Conservation (phyloP, 2,888 invertebrate genomes). For the Steinernema hermaphroditum region DNA sequence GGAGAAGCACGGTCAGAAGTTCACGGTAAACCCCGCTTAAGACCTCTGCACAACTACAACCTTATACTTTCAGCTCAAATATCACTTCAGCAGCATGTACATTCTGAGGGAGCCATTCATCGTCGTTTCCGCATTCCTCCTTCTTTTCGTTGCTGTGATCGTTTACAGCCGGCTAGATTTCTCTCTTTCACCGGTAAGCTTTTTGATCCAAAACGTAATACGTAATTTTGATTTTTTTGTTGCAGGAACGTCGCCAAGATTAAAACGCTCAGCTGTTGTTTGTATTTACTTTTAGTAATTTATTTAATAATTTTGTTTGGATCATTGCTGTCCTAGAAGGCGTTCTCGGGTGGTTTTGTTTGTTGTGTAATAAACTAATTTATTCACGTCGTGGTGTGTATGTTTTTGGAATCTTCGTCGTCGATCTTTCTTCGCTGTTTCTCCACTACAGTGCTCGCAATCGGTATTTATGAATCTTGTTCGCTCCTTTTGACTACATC, state of each 20-base stretch:
- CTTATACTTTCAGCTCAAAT: slow-evolving; percentile 73
- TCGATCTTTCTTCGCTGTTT: no score
- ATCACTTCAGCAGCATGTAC: slow-evolving; percentile 81
- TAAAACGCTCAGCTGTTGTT: neutral
- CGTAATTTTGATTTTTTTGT: neutral
- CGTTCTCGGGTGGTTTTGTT: slow-evolving; percentile 1
- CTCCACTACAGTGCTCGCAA: no score
- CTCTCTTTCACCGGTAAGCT: slow-evolving; percentile 70
- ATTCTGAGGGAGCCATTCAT: slow-evolving; percentile 91
- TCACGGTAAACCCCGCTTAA: slow-evolving; percentile 68
- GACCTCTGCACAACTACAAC: neutral
- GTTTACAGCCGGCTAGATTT: slow-evolving; percentile 93
- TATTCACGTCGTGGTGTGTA: no score
- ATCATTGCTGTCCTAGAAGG: neutral
- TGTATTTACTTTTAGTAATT: neutral
- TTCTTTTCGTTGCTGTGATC: slow-evolving; percentile 87
- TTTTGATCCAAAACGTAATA: neutral
- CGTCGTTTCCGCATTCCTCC: slow-evolving; percentile 83
- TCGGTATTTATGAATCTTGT: no score
- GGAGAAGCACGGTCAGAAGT: slow-evolving; percentile 92
- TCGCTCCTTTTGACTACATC: no score
- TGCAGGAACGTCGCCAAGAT: slow-evolving; percentile 25
- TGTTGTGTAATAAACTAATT: neutral
- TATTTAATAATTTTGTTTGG: slow-evolving; percentile 23
- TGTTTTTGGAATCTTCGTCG: no score